A percentile compares a stretch with the other conserved stretches of the same genome.
Conservation (phyloP, 2,113 vertebrate genomes). For the Cyanocitta stelleri region DNA sequence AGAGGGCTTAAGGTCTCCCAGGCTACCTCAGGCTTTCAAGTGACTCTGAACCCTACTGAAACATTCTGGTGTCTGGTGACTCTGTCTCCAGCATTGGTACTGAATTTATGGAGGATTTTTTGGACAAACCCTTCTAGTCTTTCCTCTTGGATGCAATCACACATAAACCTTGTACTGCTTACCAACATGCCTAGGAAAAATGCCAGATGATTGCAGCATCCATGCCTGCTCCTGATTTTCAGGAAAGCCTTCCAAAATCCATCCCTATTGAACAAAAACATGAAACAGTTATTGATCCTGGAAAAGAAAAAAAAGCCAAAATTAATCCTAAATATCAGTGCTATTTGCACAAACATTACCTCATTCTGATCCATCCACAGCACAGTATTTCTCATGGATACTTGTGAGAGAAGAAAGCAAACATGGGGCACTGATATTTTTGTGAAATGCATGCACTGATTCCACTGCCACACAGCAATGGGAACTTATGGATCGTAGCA, state of each 20-base stretch:
- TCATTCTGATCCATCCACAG: neutral
- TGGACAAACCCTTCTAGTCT: neutral
- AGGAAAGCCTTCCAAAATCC: conserved; percentile 88
- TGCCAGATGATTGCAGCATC: conserved; percentile 78
- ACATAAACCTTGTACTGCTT: conserved; percentile 26
- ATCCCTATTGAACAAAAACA: conserved; percentile 78
- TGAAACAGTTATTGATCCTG: neutral
- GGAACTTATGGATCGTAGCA: neutral
- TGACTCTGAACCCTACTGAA: neutral
- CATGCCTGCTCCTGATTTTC: conserved; percentile 80
- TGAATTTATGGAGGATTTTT: neutral
- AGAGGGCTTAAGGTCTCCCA: neutral
- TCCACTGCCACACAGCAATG: neutral
- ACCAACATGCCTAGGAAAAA: conserved; percentile 86
- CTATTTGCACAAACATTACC: neutral
- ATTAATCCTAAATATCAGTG: neutral
- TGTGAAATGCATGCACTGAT: neutral
- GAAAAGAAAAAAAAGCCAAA: neutral
- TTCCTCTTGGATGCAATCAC: neutral
- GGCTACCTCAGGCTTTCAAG: neutral
- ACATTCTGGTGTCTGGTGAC: neutral
- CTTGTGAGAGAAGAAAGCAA: neutral
- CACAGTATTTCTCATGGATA: neutral
- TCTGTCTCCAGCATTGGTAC: neutral
- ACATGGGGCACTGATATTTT: neutral